Evolutionary conservation across 2,797 vertebrate genomes (phyloP).

Genomic region (Bryconaethiops microstoma): DNA sequence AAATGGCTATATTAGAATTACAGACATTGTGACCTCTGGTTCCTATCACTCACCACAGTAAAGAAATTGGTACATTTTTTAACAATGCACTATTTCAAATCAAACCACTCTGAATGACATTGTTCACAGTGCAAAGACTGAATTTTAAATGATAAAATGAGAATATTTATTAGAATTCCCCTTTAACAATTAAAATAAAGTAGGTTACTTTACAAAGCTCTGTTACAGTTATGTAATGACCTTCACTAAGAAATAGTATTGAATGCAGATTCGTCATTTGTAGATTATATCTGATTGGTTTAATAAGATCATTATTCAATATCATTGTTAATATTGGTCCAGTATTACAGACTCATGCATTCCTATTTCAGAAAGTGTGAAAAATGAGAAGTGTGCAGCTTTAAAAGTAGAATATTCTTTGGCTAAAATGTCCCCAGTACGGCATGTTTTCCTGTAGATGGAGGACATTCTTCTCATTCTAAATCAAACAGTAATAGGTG

Average conservation of each 20-base stretch:
- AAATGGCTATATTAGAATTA: too few species aligned
- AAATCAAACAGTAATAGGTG: conserved; percentile 8
- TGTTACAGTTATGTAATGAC: background rate
- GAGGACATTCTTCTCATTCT: background rate
- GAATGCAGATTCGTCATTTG: too few species aligned
- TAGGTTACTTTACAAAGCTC: background rate
- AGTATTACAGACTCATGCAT: background rate
- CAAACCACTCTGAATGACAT: too few species aligned
- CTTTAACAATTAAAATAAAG: too few species aligned
- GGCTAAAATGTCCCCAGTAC: background rate
- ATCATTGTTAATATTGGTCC: background rate
- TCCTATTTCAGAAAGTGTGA: background rate
- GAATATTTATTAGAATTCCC: too few species aligned
- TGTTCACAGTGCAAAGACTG: too few species aligned
- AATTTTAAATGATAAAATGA: too few species aligned
- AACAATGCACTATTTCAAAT: too few species aligned
- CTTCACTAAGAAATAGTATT: background rate
- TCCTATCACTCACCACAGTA: too few species aligned
- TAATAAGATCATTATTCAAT: background rate
- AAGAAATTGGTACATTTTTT: too few species aligned
- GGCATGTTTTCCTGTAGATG: conserved; percentile 7
- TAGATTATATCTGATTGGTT: background rate
- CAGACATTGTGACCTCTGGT: too few species aligned
- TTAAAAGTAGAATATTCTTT: background rate
- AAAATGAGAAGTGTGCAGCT: background rate